Evolutionary conservation across 2,113 vertebrate species (phyloP), one percentile per base, ranked within the genome.

Genomic region (Rhinichthys klamathensis): DNA sequence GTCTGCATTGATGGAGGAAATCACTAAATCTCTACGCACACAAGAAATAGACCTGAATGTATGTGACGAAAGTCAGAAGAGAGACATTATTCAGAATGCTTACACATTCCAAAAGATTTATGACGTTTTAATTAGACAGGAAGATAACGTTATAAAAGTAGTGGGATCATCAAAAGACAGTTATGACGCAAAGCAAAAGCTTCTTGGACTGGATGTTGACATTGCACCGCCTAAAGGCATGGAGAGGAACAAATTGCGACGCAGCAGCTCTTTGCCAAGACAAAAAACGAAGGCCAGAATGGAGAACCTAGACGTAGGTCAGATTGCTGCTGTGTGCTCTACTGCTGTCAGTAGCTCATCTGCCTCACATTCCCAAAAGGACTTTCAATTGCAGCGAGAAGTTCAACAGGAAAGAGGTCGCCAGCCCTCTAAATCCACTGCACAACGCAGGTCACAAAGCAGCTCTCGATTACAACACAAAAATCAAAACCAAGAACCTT

Each of bases 231-330:
- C 72, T 0, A 74, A 11, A 23, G 84, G 15, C 0, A 0, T n/a
- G 0, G 25, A 76, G 10, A 84, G 1, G 18, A 65, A 2, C 75
- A 1, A 11, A 3, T 0, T 13, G 32, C 69, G 58, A 5, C 86
- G 91, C 61, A 94, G 93, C 80, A 67, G 41, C 46, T 94, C 93
- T 4, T 38, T 91, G 44, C 90, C 91, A 0, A 84, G 84, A 41
- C 78, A 84, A 0, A 4, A 2, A 18, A 56, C 10, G 16, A 15
- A 3, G 8, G 83, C 2, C 3, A 6, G 0, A 3, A n/a, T 25
- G 2, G 2, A 41, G 0, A 23, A 49, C 6, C 0, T 3, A 8
- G 30, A 32, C 5, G 2, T 49, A 4, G 8, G 18, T 18, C 2
- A 0, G 25, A 41, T 10, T 35, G 2, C 54, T 51, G 56, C 21